Percentiles rank a stretch among this genome's conserved stretches.
Conservation (phyloP, 23 tunicate species). For the Ciona savignyi region DNA sequence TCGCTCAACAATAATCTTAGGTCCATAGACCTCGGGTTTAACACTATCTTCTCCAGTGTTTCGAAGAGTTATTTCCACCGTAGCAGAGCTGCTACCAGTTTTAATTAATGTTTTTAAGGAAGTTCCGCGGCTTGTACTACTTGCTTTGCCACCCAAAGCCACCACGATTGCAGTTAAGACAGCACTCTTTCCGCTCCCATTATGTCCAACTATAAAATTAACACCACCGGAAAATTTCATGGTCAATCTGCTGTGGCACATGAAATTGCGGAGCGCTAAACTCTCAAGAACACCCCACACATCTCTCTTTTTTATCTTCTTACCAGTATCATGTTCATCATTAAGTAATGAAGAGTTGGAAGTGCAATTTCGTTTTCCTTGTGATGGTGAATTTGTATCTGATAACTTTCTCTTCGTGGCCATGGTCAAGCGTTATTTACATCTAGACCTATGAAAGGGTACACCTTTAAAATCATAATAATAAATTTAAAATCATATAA, state of each 20-base stretch:
- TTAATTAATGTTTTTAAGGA: conserved; percentile 78
- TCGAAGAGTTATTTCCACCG: conserved; percentile 61
- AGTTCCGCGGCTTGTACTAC: conserved; percentile 85
- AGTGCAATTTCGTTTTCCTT: too few species aligned
- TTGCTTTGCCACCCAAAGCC: conserved; percentile 86
- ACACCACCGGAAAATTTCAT: conserved; percentile 66
- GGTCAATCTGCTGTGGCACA: conserved; percentile 82
- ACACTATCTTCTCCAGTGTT: conserved; percentile 73
- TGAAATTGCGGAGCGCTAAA: conserved; percentile 61
- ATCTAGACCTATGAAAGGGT: too few species aligned
- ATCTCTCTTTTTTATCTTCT: background rate
- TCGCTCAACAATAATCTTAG: conserved; percentile 52
- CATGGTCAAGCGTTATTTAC: too few species aligned
- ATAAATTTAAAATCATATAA: too few species aligned
- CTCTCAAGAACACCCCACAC: conserved; percentile 58
- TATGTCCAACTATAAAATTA: conserved; percentile 87
- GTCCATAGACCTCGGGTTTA: conserved; percentile 65
- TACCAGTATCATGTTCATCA: too few species aligned
- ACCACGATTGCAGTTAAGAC: conserved; percentile 75
- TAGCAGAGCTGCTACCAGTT: conserved; percentile 63
- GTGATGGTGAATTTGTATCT: too few species aligned
- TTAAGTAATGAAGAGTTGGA: too few species aligned
- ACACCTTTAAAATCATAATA: too few species aligned
- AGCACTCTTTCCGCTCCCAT: conserved; percentile 98
- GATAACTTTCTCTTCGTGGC: too few species aligned